Evolutionary conservation across 2,113 vertebrate species (phyloP).

Genomic region (Scatophagus argus): DNA sequence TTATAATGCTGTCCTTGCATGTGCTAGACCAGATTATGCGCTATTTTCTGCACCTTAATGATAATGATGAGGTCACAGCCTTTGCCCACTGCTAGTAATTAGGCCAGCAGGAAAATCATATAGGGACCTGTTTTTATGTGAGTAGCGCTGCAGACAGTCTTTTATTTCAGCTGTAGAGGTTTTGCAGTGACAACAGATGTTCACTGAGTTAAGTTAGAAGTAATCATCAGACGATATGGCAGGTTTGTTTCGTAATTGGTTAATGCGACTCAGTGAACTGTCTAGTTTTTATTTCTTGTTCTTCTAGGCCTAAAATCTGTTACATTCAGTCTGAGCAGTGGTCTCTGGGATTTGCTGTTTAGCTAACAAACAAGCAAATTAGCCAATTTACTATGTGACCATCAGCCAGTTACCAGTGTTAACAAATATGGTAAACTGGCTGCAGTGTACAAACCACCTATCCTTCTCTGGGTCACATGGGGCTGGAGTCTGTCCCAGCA

Average conservation of each 20-base stretch:
- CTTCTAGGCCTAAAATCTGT: not conserved
- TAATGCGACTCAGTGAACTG: not conserved
- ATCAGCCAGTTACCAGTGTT: not conserved
- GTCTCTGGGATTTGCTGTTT: not conserved
- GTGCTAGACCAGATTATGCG: constrained; percentile 40
- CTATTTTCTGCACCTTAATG: constrained; percentile 67
- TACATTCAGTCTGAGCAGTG: not conserved
- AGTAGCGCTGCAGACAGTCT: constrained; percentile 20
- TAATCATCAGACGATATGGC: not conserved
- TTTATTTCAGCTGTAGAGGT: constrained; percentile 13
- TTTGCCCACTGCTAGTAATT: constrained; percentile 71
- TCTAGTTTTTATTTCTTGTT: not conserved
- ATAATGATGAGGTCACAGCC: constrained; percentile 63
- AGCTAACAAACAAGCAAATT: not conserved
- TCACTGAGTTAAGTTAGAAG: not conserved
- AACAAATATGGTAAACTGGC: not conserved
- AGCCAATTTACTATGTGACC: not conserved
- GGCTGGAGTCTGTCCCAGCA: not conserved
- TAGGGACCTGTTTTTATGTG: constrained; percentile 4
- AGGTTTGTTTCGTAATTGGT: not conserved
- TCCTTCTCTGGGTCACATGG: not conserved
- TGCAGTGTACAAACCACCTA: not conserved
- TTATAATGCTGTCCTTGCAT: constrained; percentile 61
- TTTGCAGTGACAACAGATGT: constrained; percentile 15
- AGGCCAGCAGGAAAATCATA: constrained; percentile 46